Percentiles rank a stretch among this genome's conserved stretches.
Evolutionary conservation across 2,113 vertebrate species (phyloP).

Genomic region (Ophiodon elongatus): DNA sequence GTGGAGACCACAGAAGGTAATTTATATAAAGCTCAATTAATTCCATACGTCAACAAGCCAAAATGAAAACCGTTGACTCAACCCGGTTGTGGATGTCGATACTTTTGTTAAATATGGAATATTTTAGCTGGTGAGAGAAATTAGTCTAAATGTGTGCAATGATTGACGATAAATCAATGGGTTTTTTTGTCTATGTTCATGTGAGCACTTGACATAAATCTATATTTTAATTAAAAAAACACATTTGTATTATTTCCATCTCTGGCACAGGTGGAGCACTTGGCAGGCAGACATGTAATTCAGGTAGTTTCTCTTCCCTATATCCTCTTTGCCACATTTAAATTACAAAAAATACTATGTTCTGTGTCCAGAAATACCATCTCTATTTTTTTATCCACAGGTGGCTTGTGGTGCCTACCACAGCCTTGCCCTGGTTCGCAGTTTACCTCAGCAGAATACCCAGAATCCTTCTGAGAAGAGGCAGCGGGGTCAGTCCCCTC

Average conservation of each 20-base stretch:
- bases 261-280: slow-evolving; percentile 88
- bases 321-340: neutral
- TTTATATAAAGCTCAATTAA: neutral
- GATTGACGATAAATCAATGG: neutral
- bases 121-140: neutral
- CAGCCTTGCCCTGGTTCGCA: slow-evolving; percentile 94
- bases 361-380: neutral
- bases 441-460: slow-evolving; percentile 82
- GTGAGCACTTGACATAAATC: neutral
- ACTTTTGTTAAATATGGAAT: neutral
- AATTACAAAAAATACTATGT: neutral
- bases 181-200: neutral
- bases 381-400: slow-evolving; percentile 45
- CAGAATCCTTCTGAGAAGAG: slow-evolving; percentile 86
- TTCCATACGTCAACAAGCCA: slow-evolving; percentile 1
- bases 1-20: slow-evolving; percentile 89
- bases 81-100: neutral
- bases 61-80: neutral
- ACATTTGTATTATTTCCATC: slow-evolving; percentile 10
- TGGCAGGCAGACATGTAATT: slow-evolving; percentile 92
- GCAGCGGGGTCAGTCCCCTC: slow-evolving; percentile 88
- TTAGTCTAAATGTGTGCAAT: neutral
- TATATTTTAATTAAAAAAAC: neutral
- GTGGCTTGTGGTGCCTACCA: slow-evolving; percentile 94
- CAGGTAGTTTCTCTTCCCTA: slow-evolving; percentile 78